Conservation (phyloP, 2,888 invertebrate species). For the Tholera decimalis region DNA sequence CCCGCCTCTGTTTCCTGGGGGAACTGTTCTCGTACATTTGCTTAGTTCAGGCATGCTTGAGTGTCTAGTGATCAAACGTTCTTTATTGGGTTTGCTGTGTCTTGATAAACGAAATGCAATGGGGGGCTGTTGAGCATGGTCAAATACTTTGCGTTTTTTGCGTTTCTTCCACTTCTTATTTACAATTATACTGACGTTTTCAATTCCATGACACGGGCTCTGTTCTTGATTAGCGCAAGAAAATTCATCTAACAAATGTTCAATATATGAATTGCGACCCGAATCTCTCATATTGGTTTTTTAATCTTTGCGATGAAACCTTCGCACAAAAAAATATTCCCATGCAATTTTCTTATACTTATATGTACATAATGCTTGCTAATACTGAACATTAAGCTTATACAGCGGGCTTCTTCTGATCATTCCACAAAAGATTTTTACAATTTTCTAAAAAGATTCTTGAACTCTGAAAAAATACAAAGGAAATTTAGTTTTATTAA, state of each 20-base stretch:
- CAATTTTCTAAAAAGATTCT: no score
- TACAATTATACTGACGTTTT: conserved; percentile 38
- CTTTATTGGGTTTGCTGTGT: background rate
- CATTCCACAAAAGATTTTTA: no score
- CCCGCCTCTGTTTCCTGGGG: background rate
- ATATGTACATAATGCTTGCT: conserved; percentile 12
- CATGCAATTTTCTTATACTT: no score
- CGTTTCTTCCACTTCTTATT: conserved; percentile 36
- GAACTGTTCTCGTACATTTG: conserved; percentile 6
- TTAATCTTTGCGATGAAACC: background rate
- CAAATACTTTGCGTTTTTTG: conserved; percentile 14
- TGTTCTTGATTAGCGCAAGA: conserved; percentile 7
- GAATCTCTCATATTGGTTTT: conserved; percentile 38
- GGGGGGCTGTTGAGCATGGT: conserved; percentile 21
- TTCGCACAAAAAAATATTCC: background rate
- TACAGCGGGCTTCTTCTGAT: no score
- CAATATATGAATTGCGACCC: background rate
- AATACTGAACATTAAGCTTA: conserved; percentile 1
- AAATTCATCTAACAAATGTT: conserved; percentile 15
- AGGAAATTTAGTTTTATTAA: no score
- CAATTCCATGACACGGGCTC: conserved; percentile 13
- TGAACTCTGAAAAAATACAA: no score
- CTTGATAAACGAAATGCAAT: conserved; percentile 28
- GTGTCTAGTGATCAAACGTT: conserved; percentile 1
- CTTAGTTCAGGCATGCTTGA: conserved; percentile 47